Conservation (phyloP, 2,888 invertebrate genomes). For the Phoenoteleia sp. region DNA sequence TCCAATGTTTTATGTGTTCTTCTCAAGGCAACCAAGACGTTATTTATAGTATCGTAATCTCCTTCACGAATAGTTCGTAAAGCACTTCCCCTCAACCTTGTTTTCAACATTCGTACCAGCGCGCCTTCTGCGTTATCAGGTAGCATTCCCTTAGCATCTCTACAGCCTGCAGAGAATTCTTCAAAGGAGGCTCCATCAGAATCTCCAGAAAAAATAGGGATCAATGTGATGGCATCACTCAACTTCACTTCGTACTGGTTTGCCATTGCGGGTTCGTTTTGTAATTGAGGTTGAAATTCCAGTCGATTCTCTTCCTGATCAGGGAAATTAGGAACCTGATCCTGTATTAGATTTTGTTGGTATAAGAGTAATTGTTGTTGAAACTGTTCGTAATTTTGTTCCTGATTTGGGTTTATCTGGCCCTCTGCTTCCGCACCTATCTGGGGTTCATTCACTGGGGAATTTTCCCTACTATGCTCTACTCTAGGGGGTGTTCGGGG, state of each 20-base stretch:
- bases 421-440: too few species aligned
- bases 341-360: too few species aligned
- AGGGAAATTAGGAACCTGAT: too few species aligned
- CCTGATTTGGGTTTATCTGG: too few species aligned
- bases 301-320: too few species aligned
- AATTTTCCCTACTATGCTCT: too few species aligned
- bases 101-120: background rate
- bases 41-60: background rate
- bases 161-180: constrained; percentile 27
- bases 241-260: background rate
- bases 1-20: background rate
- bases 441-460: too few species aligned
- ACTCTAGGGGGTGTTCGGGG: too few species aligned
- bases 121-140: background rate
- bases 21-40: background rate
- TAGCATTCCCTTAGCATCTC: constrained; percentile 5
- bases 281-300: background rate
- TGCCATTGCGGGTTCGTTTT: background rate
- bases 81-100: background rate
- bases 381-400: too few species aligned
- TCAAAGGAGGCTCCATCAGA: background rate
- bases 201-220: background rate
- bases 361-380: too few species aligned
- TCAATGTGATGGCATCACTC: constrained; percentile 5
- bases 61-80: background rate